A percentile compares a stretch with the other conserved stretches of the same genome.
These are phyloP conservation scores for Galleria mellonella DNA, from an alignment of 1,140 invertebrate species.

Conservation along the genomic window DNA sequence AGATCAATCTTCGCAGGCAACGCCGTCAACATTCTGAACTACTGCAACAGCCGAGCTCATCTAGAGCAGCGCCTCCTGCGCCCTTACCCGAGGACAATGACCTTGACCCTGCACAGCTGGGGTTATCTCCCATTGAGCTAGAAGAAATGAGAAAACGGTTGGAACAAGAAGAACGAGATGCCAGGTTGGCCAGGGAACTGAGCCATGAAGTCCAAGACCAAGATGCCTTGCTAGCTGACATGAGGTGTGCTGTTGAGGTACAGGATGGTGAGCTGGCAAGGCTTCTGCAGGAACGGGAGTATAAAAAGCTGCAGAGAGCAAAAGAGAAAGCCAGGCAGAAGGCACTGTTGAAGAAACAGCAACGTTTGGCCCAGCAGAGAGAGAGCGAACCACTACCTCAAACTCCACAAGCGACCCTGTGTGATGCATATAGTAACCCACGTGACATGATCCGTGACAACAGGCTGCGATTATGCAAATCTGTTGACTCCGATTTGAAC, in stretches of 20 bases:
- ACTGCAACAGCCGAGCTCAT: conserved; percentile 40
- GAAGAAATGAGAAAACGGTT: conserved; percentile 74
- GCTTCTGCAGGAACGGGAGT: conserved; percentile 89
- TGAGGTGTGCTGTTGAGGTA: conserved; percentile 88
- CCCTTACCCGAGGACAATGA: conserved; percentile 24
- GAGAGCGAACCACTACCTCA: conserved; percentile 12
- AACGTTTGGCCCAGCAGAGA: conserved; percentile 38
- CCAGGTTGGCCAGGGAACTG: conserved; percentile 74
- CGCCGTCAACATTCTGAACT: conserved; percentile 32
- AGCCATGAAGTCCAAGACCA: conserved; percentile 77
- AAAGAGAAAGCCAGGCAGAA: conserved; percentile 66
- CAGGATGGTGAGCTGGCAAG: conserved; percentile 93
- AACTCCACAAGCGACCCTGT: conserved; percentile 39
- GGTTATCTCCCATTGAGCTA: conserved; percentile 75
- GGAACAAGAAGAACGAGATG: conserved; percentile 78
- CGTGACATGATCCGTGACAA: conserved; percentile 54
- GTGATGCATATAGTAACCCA: conserved; percentile 66
- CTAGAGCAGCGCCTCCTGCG: conserved; percentile 22
- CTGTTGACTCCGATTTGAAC: conserved; percentile 64
- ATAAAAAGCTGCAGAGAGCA: conserved; percentile 61
- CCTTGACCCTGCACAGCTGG: conserved; percentile 67
- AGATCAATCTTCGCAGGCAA: conserved; percentile 54
- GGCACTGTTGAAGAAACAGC: conserved; percentile 59
- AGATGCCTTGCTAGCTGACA: conserved; percentile 80
- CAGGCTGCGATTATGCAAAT: conserved; percentile 52